Conservation (phyloP, 2,888 invertebrate genomes). For the Cephonodes hylas region DNA sequence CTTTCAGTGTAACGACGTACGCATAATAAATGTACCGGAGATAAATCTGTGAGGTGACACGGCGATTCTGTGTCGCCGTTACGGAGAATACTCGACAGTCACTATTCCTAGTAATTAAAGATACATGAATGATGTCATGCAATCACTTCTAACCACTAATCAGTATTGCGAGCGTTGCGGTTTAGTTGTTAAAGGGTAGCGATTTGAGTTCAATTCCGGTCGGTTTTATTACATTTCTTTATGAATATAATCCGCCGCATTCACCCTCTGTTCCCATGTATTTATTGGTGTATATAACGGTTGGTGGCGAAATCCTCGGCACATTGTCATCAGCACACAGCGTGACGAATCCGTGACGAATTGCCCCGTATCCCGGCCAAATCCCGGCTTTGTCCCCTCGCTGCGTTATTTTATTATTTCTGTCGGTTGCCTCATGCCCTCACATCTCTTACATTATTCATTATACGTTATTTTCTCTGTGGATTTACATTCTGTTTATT, state of each 20-base stretch:
- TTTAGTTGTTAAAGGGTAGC: background rate
- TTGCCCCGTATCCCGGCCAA: slow-evolving; percentile 51
- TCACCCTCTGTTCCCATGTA: slow-evolving; percentile 6
- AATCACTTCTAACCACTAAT: background rate
- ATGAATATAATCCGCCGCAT: background rate
- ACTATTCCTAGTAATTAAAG: slow-evolving; percentile 6
- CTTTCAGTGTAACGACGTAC: slow-evolving; percentile 8
- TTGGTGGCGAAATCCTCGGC: slow-evolving; percentile 14
- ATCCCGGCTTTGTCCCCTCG: slow-evolving; percentile 49
- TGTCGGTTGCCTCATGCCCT: slow-evolving; percentile 37
- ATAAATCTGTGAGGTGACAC: slow-evolving; percentile 9
- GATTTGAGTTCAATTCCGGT: background rate
- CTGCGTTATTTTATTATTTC: slow-evolving; percentile 56
- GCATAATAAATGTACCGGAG: slow-evolving; percentile 2
- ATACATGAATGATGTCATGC: slow-evolving; percentile 2
- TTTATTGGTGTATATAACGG: slow-evolving; percentile 8
- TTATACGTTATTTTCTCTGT: slow-evolving; percentile 41
- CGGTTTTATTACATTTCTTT: background rate
- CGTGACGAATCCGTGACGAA: slow-evolving; percentile 70
- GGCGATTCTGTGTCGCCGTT: slow-evolving; percentile 3
- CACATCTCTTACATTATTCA: slow-evolving; percentile 63
- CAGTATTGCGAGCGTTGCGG: background rate
- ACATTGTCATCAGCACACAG: slow-evolving; percentile 35
- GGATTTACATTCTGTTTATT: slow-evolving; percentile 38
- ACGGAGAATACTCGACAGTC: background rate